These are phyloP conservation scores for Netelia inedita DNA, from an alignment of 2,888 invertebrate species.

Conservation along the genomic window DNA sequence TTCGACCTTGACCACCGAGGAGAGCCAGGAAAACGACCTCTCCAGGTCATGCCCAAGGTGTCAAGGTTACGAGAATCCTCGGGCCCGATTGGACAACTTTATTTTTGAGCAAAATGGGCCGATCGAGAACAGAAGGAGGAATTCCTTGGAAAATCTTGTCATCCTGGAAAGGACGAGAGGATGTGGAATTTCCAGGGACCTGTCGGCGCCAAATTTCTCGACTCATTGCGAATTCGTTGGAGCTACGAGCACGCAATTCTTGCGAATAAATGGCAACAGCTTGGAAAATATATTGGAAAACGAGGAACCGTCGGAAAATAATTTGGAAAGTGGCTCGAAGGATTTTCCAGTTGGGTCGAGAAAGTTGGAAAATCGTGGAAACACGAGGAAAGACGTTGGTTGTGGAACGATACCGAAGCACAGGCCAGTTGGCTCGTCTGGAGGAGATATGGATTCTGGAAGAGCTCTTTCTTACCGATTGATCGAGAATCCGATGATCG, in stretches of 20 bases:
- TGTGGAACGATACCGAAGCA: slow-evolving; percentile 63
- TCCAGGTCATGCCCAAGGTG: slow-evolving; percentile 39
- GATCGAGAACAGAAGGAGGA: slow-evolving; percentile 1
- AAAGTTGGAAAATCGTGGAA: not conserved
- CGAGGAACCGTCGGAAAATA: slow-evolving; percentile 73
- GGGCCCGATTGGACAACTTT: not conserved
- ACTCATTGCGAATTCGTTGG: slow-evolving; percentile 68
- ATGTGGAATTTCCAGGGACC: slow-evolving; percentile 72
- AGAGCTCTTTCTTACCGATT: slow-evolving; percentile 69
- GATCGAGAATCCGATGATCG: slow-evolving; percentile 78
- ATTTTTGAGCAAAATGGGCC: not conserved
- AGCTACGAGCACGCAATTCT: slow-evolving; percentile 69
- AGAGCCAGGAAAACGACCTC: not conserved
- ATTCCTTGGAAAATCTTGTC: slow-evolving; percentile 46
- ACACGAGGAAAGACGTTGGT: slow-evolving; percentile 2
- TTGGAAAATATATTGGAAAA: slow-evolving; percentile 82
- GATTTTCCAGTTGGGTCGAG: not conserved
- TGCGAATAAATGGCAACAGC: slow-evolving; percentile 77
- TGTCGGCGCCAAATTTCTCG: slow-evolving; percentile 81
- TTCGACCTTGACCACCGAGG: not conserved
- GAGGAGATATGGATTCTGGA: not conserved
- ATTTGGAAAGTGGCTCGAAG: slow-evolving; percentile 16
- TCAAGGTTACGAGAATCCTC: slow-evolving; percentile 21
- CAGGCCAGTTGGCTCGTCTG: not conserved
- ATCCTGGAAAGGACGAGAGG: not conserved